Percentiles rank a stretch among this genome's conserved stretches.
These are phyloP conservation scores for Cyclophora punctaria DNA, from an alignment of 2,888 invertebrate genomes.

Conservation along the genomic window DNA sequence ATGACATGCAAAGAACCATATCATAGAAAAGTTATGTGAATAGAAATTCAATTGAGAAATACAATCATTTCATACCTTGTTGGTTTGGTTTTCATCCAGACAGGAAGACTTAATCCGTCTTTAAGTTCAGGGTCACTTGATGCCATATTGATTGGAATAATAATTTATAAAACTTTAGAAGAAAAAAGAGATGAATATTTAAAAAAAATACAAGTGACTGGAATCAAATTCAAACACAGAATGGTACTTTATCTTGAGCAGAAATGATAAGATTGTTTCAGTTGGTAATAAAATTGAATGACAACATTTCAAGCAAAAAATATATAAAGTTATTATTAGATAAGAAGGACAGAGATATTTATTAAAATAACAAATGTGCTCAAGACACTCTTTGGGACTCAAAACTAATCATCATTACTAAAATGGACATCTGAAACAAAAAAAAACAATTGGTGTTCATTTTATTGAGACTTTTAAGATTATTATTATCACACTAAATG, in stretches of 20 bases:
- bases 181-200: constrained; percentile 7
- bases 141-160: constrained; percentile 41
- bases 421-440: constrained; percentile 60
- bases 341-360: constrained; percentile 21
- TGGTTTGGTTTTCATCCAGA: constrained; percentile 84
- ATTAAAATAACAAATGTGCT: constrained; percentile 23
- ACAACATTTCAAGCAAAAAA: constrained; percentile 27
- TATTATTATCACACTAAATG: too few relatives aligned
- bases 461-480: too few relatives aligned
- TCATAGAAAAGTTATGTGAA: too few relatives aligned
- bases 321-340: constrained; percentile 17
- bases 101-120: constrained; percentile 79
- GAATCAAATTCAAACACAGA: constrained; percentile 33
- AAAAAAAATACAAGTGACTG: constrained; percentile 30
- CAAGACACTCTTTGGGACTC: constrained; percentile 59
- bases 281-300: constrained; percentile 33
- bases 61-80: constrained; percentile 50
- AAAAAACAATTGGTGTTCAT: too few relatives aligned
- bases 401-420: constrained; percentile 44
- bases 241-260: constrained; percentile 60
- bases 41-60: too few relatives aligned
- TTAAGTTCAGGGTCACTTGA: constrained; percentile 75
- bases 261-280: constrained; percentile 62
- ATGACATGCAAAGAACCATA: too few relatives aligned
- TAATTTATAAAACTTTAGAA: constrained; percentile 8